These are phyloP conservation scores for Gymnoscelis rufifasciata DNA, from an alignment of 2,888 invertebrate species.

Conservation along the genomic window DNA sequence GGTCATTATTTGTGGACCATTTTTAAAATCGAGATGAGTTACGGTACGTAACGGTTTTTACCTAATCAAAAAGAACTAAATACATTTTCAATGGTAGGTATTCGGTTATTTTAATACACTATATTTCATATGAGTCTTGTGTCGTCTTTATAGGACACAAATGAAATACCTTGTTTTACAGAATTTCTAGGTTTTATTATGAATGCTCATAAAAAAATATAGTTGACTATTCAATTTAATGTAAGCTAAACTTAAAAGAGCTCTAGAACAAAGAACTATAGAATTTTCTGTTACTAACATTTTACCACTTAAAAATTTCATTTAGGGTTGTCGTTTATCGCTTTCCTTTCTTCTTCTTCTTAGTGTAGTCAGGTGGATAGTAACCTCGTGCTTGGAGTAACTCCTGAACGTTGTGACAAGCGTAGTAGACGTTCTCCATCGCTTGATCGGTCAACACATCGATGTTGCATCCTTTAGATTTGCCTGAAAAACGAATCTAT, in stretches of 20 bases:
- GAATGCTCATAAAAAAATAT: constrained; percentile 1
- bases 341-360: constrained; percentile 91
- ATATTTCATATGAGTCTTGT: too few relatives aligned
- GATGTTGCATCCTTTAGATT: constrained; percentile 83
- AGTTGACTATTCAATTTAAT: constrained; percentile 9
- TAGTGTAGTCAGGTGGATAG: constrained; percentile 91
- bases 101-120: not conserved
- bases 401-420: constrained; percentile 95
- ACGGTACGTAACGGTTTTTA: too few relatives aligned
- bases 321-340: too few relatives aligned
- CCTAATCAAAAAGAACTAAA: too few relatives aligned
- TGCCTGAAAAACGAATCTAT: constrained; percentile 53
- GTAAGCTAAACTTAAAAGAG: not conserved
- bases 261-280: constrained; percentile 12
- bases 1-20: too few relatives aligned
- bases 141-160: not conserved
- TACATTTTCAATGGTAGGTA: too few relatives aligned
- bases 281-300: not conserved
- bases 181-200: not conserved
- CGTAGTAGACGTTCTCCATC: constrained; percentile 96
- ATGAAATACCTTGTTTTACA: not conserved
- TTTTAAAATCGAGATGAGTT: too few relatives aligned
- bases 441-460: constrained; percentile 93
- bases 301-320: too few relatives aligned
- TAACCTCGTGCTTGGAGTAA: constrained; percentile 91